These are phyloP conservation scores for Eolophus roseicapilla DNA, from an alignment of 2,113 vertebrate genomes.

Conservation along the genomic window DNA sequence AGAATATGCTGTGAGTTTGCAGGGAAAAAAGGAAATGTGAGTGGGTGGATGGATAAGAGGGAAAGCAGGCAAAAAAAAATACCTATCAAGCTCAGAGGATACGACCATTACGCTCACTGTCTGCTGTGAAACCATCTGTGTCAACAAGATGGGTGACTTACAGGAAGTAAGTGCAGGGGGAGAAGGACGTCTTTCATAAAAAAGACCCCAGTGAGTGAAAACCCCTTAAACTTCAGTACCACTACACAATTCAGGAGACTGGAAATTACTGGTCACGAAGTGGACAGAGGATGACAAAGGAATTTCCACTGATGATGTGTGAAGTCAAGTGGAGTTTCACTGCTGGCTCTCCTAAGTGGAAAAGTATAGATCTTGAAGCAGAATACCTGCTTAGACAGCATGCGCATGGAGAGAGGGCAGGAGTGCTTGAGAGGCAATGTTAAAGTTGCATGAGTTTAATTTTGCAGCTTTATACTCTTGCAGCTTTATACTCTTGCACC, in stretches of 20 bases:
- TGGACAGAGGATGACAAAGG: neutral
- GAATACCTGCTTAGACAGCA: neutral
- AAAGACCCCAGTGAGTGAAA: neutral
- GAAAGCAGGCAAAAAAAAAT: neutral
- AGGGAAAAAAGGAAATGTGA: slow-evolving; percentile 25
- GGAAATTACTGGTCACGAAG: neutral
- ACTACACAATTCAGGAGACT: neutral
- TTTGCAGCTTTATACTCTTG: neutral
- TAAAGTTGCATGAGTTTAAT: neutral
- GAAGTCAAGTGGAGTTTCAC: neutral
- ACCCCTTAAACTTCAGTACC: neutral
- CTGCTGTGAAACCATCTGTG: slow-evolving; percentile 16
- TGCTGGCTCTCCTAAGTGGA: neutral
- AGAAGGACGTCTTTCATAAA: neutral
- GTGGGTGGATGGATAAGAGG: slow-evolving; percentile 4
- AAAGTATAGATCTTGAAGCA: neutral
- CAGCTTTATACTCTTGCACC: neutral
- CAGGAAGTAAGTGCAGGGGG: neutral
- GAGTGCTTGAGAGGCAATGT: neutral
- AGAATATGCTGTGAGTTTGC: slow-evolving; percentile 39
- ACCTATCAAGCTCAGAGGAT: slow-evolving; percentile 6
- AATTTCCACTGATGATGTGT: neutral
- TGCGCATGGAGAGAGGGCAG: neutral
- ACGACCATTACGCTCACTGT: slow-evolving; percentile 11
- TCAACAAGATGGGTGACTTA: neutral